Base-by-base conservation (phyloP, 2,797 vertebrate species). In the Numenius phaeopus region DNA sequence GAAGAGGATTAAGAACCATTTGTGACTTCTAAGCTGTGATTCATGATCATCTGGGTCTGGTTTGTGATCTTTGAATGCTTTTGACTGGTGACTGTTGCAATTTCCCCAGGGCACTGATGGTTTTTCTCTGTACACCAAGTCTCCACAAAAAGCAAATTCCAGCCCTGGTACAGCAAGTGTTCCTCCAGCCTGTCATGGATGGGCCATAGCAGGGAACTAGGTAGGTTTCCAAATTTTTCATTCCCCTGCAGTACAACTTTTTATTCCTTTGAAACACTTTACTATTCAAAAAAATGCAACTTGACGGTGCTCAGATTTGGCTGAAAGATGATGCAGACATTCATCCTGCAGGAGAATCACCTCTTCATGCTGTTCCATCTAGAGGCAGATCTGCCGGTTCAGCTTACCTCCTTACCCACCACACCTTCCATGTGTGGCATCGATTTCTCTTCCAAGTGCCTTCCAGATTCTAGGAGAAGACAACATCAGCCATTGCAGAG, bases 41-140 rank as follows among this genome's bases (percentile, higher is more conserved):
- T 92, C 67, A 66, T 26, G 32, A 62, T 73, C 83, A 70, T 67
- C 89, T 87, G 94, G 39, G n/a, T 70, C 78, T 92, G 71, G 44
- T 66, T 94, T 87, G 55, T 66, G 75, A 73, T 67, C 87, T 94
- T 54, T 59, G 67, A 89, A 84, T 59, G 71, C 70, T 85, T 87
- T 85, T 77, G 47, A 49, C 55, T 92, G 55, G 75, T 44, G 55
- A 73, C 20, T 92, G 21, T 20, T 91, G 64, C 70, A 75, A 10
- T 94, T 77, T 85, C 78, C 64, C 49, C 6, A 1, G 21, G 87
- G 55, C 70, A 80, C 15, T 75, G 27, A 34, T 80, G 59, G 44
- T 40, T 94, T 92, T 91, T 85, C 64, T 89, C 62, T 44, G 26
- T 70, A 62, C 29, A 54, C 34, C 30, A 73, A 69, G 40, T 19